Conservation (phyloP, 2,113 vertebrate species). For the Sorex araneus region DNA sequence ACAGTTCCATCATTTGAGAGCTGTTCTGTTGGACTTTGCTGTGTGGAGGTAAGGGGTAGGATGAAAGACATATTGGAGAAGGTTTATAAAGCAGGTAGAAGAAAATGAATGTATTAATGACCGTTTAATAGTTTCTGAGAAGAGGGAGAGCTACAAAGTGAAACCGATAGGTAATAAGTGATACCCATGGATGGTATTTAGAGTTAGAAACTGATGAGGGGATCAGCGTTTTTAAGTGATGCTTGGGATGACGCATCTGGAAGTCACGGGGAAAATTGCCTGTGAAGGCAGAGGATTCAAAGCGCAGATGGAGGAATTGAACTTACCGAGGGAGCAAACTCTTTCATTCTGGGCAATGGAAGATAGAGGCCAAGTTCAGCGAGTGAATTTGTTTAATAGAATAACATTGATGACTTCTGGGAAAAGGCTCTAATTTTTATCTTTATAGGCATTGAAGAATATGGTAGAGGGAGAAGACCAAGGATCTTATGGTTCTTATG, state of each 20-base stretch:
- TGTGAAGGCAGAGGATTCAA: too few species aligned
- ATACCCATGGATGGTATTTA: too few species aligned
- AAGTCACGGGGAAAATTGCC: background rate
- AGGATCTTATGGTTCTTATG: background rate
- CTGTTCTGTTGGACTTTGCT: background rate
- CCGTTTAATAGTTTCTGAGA: background rate
- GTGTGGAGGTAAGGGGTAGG: background rate
- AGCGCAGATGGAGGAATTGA: background rate
- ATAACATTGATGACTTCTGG: background rate
- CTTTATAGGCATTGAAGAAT: background rate
- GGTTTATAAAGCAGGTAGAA: background rate
- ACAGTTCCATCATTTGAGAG: background rate
- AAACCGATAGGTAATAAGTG: too few species aligned
- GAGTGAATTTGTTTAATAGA: background rate
- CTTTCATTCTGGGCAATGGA: background rate
- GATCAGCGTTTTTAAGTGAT: background rate
- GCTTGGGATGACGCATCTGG: background rate
- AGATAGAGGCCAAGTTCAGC: too few species aligned
- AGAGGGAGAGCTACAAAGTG: too few species aligned
- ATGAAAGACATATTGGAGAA: background rate
- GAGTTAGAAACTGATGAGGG: too few species aligned
- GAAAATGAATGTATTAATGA: background rate
- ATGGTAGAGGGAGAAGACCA: background rate
- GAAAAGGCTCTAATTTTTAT: constrained; percentile 13
- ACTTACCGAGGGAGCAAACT: background rate